These are phyloP conservation scores for Phylloscopus trochiloides DNA, from an alignment of 2,113 vertebrate species.

Conservation along the genomic window DNA sequence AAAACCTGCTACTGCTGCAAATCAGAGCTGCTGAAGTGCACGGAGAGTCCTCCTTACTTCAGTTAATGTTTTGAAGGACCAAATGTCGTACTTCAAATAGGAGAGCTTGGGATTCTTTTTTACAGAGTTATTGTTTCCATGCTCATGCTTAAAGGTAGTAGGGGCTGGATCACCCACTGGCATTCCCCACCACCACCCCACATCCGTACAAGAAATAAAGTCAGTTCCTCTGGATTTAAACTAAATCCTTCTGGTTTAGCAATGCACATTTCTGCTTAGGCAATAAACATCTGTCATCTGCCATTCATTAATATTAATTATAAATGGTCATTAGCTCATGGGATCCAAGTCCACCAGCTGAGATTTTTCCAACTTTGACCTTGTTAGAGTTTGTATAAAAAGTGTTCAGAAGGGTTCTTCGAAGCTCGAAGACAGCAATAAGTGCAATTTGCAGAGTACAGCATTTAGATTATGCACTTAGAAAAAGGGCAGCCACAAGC, in stretches of 20 bases:
- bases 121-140: background rate
- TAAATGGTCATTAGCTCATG: conserved; percentile 69
- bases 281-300: conserved; percentile 79
- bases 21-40: background rate
- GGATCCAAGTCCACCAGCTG: conserved; percentile 77
- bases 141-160: conserved; percentile 5
- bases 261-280: conserved; percentile 71
- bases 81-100: background rate
- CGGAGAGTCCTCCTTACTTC: background rate
- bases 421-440: conserved; percentile 49
- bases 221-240: conserved; percentile 56
- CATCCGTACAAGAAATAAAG: conserved; percentile 43
- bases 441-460: conserved; percentile 55
- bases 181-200: background rate
- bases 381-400: conserved; percentile 75
- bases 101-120: background rate
- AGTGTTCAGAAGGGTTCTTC: conserved; percentile 64
- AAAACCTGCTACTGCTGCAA: background rate
- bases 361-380: conserved; percentile 77
- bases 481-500: background rate
- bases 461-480: conserved; percentile 58
- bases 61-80: background rate
- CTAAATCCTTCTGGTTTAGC: conserved; percentile 65
- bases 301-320: conserved; percentile 83
- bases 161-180: background rate